Evolutionary conservation across 2,113 vertebrate species (phyloP), one percentile per base, ranked within the genome.

Genomic region (Chaetura pelagica): DNA sequence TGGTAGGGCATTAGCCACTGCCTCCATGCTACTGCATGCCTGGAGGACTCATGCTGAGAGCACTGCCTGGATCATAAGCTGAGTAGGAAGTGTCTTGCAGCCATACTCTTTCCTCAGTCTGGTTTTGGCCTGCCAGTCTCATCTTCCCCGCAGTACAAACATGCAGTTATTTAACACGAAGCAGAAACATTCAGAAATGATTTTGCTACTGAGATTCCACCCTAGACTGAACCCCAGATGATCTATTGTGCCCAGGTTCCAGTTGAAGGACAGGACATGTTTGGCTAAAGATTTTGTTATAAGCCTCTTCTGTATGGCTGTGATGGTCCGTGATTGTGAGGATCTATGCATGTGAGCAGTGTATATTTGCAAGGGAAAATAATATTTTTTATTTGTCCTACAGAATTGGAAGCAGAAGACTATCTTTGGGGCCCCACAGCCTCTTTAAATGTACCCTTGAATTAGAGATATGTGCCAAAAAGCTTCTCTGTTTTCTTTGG

Each of bases 151-250:
- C 1, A 4, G 19, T 24, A 35, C 34, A 23, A 40, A 19, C 3
- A 3, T 7, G 6, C 5, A 17, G 0, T 66, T 34, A 40, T 49
- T 88, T 72, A 20, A 4, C 0, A 0, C 6, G 40, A 22, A 20
- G 14, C 15, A 90, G 30, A 9, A 67, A 38, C 6, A 4, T 2
- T 22, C 46, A 54, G 40, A 40, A 66, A 29, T 52, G 1, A 2
- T 27, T 64, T 48, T 15, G 5, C 7, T 26, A 0, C 24, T 64
- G 51, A 66, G 66, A 19, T 71, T 48, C 17, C 19, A 20, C 4
- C 7, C 0, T 5, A 19, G 15, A 46, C 17, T 15, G 15, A 22
- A 12, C 8, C 44, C 6, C 12, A 15, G 27, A 10, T 19, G 44
- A 1, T 23, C 3, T 3, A 27, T 34, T 58, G 19, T 59, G 34